phyloP scores from a whole-genome alignment of 2,888 invertebrate genomes.

The Eueremaeus valkanovi region DNA sequence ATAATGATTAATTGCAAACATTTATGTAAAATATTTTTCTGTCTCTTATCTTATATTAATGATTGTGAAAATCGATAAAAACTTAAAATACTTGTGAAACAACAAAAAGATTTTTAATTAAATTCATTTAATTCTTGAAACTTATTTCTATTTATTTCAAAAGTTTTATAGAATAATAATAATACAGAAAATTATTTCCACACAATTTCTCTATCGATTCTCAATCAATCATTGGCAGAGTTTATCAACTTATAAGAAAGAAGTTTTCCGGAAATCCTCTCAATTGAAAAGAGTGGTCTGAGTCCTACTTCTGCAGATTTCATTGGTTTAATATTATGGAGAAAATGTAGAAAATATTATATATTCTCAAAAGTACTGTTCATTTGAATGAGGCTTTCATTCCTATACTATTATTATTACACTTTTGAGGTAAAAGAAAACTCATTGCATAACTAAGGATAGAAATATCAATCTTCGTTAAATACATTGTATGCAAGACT shows the following conservation, averaged over 20 bases:
- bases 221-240: too few species aligned
- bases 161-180: too few species aligned
- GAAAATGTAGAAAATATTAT: not conserved
- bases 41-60: not conserved
- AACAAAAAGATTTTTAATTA: too few species aligned
- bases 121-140: too few species aligned
- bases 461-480: not conserved
- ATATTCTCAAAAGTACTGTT: not conserved
- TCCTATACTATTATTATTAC: not conserved
- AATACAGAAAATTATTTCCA: too few species aligned
- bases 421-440: not conserved
- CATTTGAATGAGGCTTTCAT: not conserved
- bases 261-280: not conserved
- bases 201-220: too few species aligned
- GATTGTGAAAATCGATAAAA: not conserved
- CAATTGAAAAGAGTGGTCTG: too few species aligned
- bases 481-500: not conserved
- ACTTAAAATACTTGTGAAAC: too few species aligned
- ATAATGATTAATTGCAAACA: not conserved
- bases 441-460: not conserved
- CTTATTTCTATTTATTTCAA: too few species aligned
- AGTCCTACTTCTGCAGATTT: too few species aligned
- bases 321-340: not conserved
- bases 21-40: not conserved
- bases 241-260: too few species aligned